These are phyloP conservation scores for Dryoscopus gambensis DNA, from an alignment of 2,113 vertebrate species.

Conservation along the genomic window DNA sequence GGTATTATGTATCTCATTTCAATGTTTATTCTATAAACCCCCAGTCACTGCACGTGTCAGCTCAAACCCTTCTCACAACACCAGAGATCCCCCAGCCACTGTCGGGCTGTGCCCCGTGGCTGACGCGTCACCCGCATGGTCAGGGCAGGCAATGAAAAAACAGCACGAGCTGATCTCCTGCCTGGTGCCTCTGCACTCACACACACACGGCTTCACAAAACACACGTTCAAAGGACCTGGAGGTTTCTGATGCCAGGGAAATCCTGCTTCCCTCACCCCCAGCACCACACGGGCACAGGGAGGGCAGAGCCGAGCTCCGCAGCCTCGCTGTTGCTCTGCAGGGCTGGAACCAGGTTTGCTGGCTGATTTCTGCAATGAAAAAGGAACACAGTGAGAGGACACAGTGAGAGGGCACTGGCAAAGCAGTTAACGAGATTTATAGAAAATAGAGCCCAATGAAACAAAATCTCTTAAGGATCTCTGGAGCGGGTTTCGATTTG, in stretches of 20 bases:
- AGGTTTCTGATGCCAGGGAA: background rate
- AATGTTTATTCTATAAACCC: background rate
- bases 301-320: background rate
- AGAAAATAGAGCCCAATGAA: background rate
- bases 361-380: background rate
- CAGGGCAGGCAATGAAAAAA: accelerated
- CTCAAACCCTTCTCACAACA: background rate
- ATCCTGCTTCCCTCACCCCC: background rate
- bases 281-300: accelerated
- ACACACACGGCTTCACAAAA: accelerated
- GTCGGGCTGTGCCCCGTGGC: accelerated
- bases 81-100: background rate
- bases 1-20: background rate
- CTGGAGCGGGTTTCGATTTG: background rate
- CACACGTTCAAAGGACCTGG: accelerated
- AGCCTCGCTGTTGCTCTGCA: background rate
- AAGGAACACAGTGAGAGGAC: background rate
- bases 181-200: background rate
- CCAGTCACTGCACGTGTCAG: background rate
- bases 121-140: accelerated
- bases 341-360: background rate
- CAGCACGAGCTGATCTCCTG: accelerated
- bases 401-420: background rate
- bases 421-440: background rate
- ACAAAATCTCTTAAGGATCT: background rate